Conservation (phyloP, 2,113 vertebrate genomes). For the Malurus melanocephalus region DNA sequence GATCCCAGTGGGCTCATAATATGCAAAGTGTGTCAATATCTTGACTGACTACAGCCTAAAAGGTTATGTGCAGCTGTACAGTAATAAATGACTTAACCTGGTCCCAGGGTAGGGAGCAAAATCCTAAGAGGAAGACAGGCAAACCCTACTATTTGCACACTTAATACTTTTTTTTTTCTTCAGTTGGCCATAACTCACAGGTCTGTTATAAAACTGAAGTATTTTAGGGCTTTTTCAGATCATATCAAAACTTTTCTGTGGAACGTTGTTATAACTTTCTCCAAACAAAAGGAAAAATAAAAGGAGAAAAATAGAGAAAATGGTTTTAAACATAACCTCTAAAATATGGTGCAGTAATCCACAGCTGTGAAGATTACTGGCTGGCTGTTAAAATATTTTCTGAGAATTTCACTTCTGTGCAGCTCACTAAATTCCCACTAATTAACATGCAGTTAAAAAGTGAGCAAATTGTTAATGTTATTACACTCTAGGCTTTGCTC, state of each 20-base stretch:
- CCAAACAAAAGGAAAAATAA: not conserved
- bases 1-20: not conserved
- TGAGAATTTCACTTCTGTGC: slow-evolving; percentile 31
- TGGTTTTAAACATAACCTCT: not conserved
- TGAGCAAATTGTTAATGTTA: slow-evolving; percentile 54
- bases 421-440: slow-evolving; percentile 56
- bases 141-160: not conserved
- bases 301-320: not conserved
- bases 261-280: not conserved
- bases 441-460: slow-evolving; percentile 62
- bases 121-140: not conserved
- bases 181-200: not conserved
- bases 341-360: not conserved
- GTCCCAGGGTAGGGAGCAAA: not conserved
- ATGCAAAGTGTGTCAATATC: not conserved
- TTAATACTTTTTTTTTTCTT: no score
- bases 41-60: not conserved
- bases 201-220: not conserved
- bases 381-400: slow-evolving; percentile 32
- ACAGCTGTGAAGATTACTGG: slow-evolving; percentile 3
- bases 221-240: not conserved
- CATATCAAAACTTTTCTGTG: not conserved
- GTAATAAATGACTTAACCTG: not conserved
- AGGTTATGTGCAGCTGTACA: not conserved
- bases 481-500: slow-evolving; percentile 20